A percentile compares a stretch with the other conserved stretches of the same genome.
Conservation (phyloP, 2,797 vertebrate species). For the Hippopotamyrus pictus region DNA sequence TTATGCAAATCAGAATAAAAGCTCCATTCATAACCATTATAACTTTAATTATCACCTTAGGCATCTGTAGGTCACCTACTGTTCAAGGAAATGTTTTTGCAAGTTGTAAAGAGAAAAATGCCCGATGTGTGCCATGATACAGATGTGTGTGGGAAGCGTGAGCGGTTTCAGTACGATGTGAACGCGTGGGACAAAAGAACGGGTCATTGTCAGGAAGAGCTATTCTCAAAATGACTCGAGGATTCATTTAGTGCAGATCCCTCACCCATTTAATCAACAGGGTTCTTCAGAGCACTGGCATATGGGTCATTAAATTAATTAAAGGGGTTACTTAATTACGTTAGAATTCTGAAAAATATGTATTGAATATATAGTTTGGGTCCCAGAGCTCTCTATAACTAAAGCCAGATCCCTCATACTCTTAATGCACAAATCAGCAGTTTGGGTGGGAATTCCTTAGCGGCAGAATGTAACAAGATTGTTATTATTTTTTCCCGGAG, state of each 20-base stretch:
- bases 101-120: background rate
- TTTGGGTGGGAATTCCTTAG: background rate
- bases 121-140: background rate
- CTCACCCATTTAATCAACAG: background rate
- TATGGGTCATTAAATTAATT: background rate
- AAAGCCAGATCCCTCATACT: background rate
- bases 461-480: background rate
- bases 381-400: background rate
- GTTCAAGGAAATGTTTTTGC: conserved; percentile 4
- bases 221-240: background rate
- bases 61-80: background rate
- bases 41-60: conserved; percentile 2
- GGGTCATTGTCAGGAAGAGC: background rate
- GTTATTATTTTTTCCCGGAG: background rate
- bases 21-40: conserved; percentile 1
- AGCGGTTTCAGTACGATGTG: background rate
- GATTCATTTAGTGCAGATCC: background rate
- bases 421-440: background rate
- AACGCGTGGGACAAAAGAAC: background rate
- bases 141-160: background rate
- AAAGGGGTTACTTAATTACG: background rate
- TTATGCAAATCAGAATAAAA: conserved; percentile 14
- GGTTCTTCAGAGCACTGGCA: background rate
- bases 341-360: background rate
- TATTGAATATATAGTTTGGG: background rate